These are phyloP conservation scores for Drosophila rellima DNA, from an alignment of 2,888 invertebrate genomes.

Conservation along the genomic window DNA sequence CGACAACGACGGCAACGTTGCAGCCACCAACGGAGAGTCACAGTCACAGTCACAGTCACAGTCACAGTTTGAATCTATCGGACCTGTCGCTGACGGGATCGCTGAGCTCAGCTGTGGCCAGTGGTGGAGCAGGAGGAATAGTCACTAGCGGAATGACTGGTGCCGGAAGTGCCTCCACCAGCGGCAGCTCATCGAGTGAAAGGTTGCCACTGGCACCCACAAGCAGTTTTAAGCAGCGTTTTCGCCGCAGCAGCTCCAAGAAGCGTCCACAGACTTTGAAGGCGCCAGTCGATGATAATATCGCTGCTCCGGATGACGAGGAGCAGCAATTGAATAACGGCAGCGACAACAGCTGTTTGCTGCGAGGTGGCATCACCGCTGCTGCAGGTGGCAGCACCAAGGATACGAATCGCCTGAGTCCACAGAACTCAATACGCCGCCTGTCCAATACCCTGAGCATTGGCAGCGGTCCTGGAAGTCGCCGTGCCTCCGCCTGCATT, in stretches of 20 bases:
- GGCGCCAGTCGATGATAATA: constrained; percentile 30
- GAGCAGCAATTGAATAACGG: constrained; percentile 89
- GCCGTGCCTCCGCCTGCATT: constrained; percentile 84
- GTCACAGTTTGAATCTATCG: constrained; percentile 40
- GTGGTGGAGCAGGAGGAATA: neutral
- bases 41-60: constrained; percentile 41
- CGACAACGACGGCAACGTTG: constrained; percentile 67
- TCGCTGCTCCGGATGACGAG: constrained; percentile 87
- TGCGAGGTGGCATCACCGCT: constrained; percentile 49
- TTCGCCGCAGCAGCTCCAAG: constrained; percentile 90
- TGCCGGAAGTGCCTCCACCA: constrained; percentile 59
- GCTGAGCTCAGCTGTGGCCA: constrained; percentile 17
- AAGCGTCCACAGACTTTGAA: constrained; percentile 84
- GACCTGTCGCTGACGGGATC: constrained; percentile 53
- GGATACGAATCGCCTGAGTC: constrained; percentile 88
- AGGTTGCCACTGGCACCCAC: constrained; percentile 53
- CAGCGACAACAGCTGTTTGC: constrained; percentile 89
- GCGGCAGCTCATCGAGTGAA: constrained; percentile 68
- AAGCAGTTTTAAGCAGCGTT: constrained; percentile 89
- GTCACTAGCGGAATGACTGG: constrained; percentile 12
- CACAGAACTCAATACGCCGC: constrained; percentile 89
- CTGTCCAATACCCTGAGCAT: constrained; percentile 80
- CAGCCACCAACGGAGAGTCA: constrained; percentile 60
- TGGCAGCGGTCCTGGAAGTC: constrained; percentile 77
- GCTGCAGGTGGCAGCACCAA: no score